A percentile compares a stretch with the other conserved stretches of the same genome.
Evolutionary conservation across 2,113 vertebrate species (phyloP).

Genomic region (Anolis carolinensis): DNA sequence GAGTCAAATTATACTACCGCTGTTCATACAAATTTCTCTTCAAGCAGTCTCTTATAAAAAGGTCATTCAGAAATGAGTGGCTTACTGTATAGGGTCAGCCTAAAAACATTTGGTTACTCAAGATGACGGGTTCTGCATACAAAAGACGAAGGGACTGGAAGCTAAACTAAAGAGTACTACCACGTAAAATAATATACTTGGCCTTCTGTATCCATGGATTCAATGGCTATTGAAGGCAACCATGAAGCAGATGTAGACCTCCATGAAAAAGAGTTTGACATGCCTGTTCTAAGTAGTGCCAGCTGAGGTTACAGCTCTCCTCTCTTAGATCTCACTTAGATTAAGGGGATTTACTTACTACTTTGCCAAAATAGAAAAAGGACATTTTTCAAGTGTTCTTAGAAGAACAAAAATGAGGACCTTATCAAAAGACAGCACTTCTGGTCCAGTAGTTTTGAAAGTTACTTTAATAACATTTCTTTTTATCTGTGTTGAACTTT

Average conservation of each 20-base stretch:
- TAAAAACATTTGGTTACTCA: neutral
- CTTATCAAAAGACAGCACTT: neutral
- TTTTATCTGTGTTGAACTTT: neutral
- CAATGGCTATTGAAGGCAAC: too few relatives aligned
- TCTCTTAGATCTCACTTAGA: neutral
- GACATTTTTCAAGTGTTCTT: neutral
- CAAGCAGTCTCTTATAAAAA: neutral
- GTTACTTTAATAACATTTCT: neutral
- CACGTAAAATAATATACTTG: too few relatives aligned
- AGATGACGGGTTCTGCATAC: neutral
- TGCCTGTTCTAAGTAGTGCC: too few relatives aligned
- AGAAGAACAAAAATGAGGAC: neutral
- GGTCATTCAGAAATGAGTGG: rapidly evolving
- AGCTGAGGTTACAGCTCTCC: neutral
- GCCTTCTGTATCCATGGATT: too few relatives aligned
- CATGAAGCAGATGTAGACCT: too few relatives aligned
- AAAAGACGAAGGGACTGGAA: too few relatives aligned
- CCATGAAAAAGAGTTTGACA: too few relatives aligned
- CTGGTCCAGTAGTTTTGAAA: neutral
- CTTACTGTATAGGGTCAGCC: neutral
- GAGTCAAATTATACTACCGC: neutral
- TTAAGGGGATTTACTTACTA: neutral
- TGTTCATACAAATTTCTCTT: neutral
- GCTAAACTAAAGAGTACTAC: too few relatives aligned
- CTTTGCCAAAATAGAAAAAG: neutral